Percentiles rank a stretch among this genome's conserved stretches.
These are phyloP conservation scores for Orycteropus afer DNA, from an alignment of 2,113 vertebrate genomes.

Conservation along the genomic window DNA sequence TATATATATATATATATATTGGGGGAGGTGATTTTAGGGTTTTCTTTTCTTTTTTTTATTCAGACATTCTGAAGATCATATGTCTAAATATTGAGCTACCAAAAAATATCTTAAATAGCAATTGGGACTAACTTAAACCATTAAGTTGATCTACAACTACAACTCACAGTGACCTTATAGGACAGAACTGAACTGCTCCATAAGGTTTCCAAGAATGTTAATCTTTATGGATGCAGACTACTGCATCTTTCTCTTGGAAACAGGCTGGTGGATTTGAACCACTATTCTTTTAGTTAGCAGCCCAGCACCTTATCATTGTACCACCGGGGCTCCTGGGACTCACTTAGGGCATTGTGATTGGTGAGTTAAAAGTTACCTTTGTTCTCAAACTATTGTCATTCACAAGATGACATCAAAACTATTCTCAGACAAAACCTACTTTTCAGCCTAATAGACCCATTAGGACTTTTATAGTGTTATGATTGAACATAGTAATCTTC, in stretches of 20 bases:
- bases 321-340: background rate
- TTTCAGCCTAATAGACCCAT: background rate
- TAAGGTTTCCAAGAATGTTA: background rate
- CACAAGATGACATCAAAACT: constrained; percentile 40
- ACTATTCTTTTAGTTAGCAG: background rate
- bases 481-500: constrained; percentile 56
- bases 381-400: background rate
- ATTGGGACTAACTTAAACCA: background rate
- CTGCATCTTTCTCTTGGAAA: background rate
- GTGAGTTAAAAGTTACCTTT: constrained; percentile 21
- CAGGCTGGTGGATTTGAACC: background rate
- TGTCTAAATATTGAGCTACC: background rate
- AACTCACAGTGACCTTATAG: background rate
- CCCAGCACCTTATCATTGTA: background rate
- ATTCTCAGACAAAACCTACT: constrained; percentile 17
- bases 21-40: too few relatives aligned
- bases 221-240: background rate
- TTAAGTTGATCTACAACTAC: too few relatives aligned
- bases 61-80: background rate
- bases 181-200: too few relatives aligned
- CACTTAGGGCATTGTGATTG: background rate
- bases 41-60: background rate
- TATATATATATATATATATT: too few relatives aligned
- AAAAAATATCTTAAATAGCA: background rate
- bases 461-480: constrained; percentile 36